These are phyloP conservation scores for Tor tambroides DNA, from an alignment of 2,113 vertebrate species.

Conservation along the genomic window DNA sequence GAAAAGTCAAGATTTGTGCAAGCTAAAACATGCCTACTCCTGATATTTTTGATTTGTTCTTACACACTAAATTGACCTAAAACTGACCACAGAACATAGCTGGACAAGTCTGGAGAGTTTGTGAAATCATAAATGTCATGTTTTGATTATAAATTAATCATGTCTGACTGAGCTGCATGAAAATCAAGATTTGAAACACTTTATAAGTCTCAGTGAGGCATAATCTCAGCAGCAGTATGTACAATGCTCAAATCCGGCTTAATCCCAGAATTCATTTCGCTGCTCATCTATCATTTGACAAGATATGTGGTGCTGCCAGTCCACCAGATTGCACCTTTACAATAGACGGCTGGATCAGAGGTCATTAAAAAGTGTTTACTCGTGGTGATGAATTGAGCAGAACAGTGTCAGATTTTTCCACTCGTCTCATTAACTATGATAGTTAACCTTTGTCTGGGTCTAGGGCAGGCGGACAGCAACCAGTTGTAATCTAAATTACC, in stretches of 20 bases:
- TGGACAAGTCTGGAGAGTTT: neutral
- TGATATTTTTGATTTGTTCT: neutral
- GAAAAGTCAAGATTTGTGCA: neutral
- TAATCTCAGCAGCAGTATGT: neutral
- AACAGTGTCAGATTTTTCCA: conserved; percentile 36
- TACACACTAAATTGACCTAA: too few relatives aligned
- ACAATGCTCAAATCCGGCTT: neutral
- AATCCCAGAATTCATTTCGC: neutral
- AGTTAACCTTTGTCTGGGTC: conserved; percentile 42
- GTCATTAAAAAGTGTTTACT: conserved; percentile 48
- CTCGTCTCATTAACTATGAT: conserved; percentile 41
- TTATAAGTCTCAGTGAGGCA: conserved; percentile 57
- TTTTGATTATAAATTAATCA: conserved; percentile 38
- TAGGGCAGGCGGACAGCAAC: conserved; percentile 16
- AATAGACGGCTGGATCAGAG: conserved; percentile 42
- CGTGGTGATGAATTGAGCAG: conserved; percentile 20
- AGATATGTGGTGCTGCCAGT: conserved; percentile 37
- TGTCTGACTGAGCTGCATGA: conserved; percentile 16
- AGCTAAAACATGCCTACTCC: neutral
- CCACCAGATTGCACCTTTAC: conserved; percentile 49
- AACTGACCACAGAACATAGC: neutral
- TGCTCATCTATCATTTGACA: conserved; percentile 28
- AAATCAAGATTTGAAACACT: conserved; percentile 44
- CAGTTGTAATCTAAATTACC: conserved; percentile 27
- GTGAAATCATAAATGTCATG: neutral